Evolutionary conservation across 37 sponge, comb jelly and placozoan species (phyloP).

Genomic region (Cliona cf. orientalis): DNA sequence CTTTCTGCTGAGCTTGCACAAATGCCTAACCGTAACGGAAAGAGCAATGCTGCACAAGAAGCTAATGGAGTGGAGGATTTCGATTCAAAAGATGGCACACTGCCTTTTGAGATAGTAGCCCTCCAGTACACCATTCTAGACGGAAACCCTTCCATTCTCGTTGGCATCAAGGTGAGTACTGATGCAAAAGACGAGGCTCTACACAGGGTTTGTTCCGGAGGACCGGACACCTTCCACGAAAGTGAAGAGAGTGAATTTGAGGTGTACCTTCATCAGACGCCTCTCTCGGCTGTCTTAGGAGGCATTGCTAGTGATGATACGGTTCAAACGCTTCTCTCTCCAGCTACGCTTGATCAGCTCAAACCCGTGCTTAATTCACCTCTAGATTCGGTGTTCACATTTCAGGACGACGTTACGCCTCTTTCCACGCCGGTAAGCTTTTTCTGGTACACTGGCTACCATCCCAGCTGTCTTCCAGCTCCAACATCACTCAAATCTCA

Average conservation of each 20-base stretch:
- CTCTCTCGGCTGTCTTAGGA: background rate
- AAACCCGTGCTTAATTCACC: conserved; percentile 15
- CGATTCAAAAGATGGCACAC: background rate
- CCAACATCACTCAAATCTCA: conserved; percentile 17
- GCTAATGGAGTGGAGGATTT: background rate
- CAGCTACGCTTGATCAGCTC: conserved; percentile 1
- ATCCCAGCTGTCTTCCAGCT: conserved; percentile 27
- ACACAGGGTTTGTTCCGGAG: background rate
- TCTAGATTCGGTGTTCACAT: conserved; percentile 15
- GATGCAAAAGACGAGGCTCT: background rate
- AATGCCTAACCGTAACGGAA: background rate
- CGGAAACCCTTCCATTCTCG: conserved; percentile 27
- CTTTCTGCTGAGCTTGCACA: background rate
- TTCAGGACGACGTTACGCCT: conserved; percentile 38
- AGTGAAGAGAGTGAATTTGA: background rate
- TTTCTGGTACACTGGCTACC: conserved; percentile 60
- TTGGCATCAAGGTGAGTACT: conserved; percentile 3
- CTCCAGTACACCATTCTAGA: conserved; percentile 43
- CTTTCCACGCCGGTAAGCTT: conserved; percentile 65
- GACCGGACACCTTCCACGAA: background rate
- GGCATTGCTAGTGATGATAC: background rate
- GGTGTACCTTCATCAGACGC: background rate
- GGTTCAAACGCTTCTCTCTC: background rate
- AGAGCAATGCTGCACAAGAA: background rate
- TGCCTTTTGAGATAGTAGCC: conserved; percentile 40